These are phyloP conservation scores for Antigone vipio DNA, from an alignment of 2,113 vertebrate genomes.

Conservation along the genomic window DNA sequence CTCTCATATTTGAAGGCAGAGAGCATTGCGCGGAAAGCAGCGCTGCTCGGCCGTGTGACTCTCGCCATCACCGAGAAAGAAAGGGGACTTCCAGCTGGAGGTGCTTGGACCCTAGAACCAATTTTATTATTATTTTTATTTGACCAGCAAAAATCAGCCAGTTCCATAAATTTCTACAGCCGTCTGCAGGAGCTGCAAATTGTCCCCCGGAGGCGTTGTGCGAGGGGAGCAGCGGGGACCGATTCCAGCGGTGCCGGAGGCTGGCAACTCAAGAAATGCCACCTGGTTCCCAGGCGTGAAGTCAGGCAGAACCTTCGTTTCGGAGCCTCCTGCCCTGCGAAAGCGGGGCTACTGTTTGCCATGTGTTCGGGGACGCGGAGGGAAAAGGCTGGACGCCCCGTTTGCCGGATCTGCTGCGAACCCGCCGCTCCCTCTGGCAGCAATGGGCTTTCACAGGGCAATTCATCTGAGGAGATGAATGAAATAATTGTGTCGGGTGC, in stretches of 20 bases:
- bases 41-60: background rate
- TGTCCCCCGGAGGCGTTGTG: fast-evolving
- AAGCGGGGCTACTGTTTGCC: background rate
- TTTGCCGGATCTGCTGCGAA: background rate
- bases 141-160: background rate
- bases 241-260: fast-evolving
- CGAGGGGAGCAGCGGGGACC: fast-evolving
- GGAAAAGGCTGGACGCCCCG: background rate
- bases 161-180: background rate
- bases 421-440: background rate
- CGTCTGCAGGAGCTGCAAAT: background rate
- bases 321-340: background rate
- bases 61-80: background rate
- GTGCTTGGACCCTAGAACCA: background rate
- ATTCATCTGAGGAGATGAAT: background rate
- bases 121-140: background rate
- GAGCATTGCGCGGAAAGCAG: background rate
- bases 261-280: background rate
- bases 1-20: background rate
- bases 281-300: background rate
- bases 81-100: background rate
- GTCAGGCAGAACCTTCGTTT: background rate
- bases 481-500: fast-evolving
- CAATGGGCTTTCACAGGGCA: background rate
- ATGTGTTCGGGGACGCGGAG: fast-evolving